Conservation (phyloP, 2,797 vertebrate species). For the Periophthalmus magnuspinnatus region DNA sequence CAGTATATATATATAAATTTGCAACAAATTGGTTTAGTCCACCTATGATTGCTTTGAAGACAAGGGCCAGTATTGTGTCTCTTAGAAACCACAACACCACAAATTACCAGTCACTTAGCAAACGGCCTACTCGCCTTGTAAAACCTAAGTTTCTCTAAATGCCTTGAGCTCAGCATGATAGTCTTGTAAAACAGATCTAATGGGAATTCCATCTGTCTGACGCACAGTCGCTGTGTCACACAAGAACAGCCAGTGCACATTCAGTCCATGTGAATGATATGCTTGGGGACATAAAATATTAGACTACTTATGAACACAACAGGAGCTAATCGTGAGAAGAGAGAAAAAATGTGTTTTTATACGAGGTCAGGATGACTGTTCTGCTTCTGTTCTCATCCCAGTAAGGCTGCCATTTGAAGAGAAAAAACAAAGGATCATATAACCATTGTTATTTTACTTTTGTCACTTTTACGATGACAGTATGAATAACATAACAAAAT, state of each 20-base stretch:
- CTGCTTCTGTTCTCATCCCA: conserved; percentile 43
- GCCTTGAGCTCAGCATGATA: conserved; percentile 57
- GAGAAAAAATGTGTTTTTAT: conserved; percentile 56
- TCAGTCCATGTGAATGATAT: conserved; percentile 40
- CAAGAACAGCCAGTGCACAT: conserved; percentile 35
- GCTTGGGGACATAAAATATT: conserved; percentile 62
- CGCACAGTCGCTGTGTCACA: conserved; percentile 38
- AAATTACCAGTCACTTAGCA: conserved; percentile 36
- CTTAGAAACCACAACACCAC: conserved; percentile 36
- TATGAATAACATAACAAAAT: no score
- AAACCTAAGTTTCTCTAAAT: conserved; percentile 58
- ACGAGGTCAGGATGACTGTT: conserved; percentile 59
- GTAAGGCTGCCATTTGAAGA: conserved; percentile 44
- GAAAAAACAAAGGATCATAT: conserved; percentile 26
- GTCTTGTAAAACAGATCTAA: conserved; percentile 59
- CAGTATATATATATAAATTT: not conserved
- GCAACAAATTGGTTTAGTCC: not conserved
- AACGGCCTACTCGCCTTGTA: conserved; percentile 32
- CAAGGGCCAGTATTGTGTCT: conserved; percentile 34
- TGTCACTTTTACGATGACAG: no score
- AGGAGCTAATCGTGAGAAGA: conserved; percentile 41
- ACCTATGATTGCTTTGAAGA: conserved; percentile 20
- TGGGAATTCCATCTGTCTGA: conserved; percentile 59
- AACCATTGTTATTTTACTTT: not conserved
- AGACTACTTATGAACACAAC: conserved; percentile 45